Evolutionary conservation across 2,888 invertebrate genomes (phyloP), one percentile per base, ranked within the genome.

Genomic region (Aphrophora alni): DNA sequence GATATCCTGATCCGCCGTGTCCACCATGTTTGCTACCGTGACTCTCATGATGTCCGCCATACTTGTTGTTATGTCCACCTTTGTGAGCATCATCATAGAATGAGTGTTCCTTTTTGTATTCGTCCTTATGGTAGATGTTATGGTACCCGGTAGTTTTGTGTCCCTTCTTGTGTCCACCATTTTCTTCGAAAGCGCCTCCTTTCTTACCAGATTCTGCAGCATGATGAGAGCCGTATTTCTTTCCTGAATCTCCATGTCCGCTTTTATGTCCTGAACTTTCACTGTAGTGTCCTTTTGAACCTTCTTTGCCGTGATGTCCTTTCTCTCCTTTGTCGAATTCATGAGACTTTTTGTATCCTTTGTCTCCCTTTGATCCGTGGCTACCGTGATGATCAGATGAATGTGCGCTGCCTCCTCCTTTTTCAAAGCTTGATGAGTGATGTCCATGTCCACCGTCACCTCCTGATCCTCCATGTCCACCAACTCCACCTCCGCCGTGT

Each of bases 71-170:
- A 83, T 93, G 91, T 0, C 93, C 94, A 5, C 94, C 94, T 86
- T 95, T 94, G 88, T 95, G 94, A 87, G 93, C 93, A 87, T 95
- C 95, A 86, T 96, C 95, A 88, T 95, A 96, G 90, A 95, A 96
- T 86, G 93, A 93, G 88, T 94, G 94, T 86, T 94, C 93, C 85
- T 93, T 94, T 87, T 93, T 93, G 88, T 92, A 94, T 87, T 94
- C 94, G 85, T 94, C 95, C 87, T 96, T 96, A 88, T 93, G 93
- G 87, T 93, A 93, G 84, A 93, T 93, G 88, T 94, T 93, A 89
- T 95, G 94, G 88, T 92, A 94, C 0, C 94, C 94, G 87, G 93
- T 93, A 0, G 93, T 93, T 87, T 94, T 93, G 86, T 94, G 93
- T 7, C 94, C 94, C 85, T 93, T 93, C 86, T 94, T 94, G 87